Conservation (phyloP, 2,113 vertebrate species). For the Poeciliopsis turrubarensis region DNA sequence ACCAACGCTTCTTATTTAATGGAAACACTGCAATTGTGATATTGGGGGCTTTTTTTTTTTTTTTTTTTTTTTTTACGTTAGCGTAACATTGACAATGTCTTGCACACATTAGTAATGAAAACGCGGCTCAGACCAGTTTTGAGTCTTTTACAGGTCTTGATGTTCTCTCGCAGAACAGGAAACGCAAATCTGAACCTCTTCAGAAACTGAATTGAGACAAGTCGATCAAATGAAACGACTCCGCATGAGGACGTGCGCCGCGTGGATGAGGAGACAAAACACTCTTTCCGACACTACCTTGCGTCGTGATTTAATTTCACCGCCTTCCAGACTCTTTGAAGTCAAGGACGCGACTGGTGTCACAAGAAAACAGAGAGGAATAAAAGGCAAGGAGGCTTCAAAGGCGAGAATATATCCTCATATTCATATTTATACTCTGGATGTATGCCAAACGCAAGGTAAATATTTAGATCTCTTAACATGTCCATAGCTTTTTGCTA, state of each 20-base stretch:
- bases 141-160: no score
- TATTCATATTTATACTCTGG: constrained; percentile 17
- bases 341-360: constrained; percentile 11
- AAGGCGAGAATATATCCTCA: neutral
- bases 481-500: neutral
- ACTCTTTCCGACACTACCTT: neutral
- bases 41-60: no score
- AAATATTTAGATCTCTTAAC: constrained; percentile 4
- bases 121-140: no score
- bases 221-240: neutral
- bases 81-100: no score
- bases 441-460: constrained; percentile 3
- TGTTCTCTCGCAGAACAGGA: no score
- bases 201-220: neutral
- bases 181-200: neutral
- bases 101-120: no score
- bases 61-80: no score
- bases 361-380: constrained; percentile 1
- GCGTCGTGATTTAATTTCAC: neutral
- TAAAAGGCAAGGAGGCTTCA: neutral
- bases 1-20: constrained; percentile 7
- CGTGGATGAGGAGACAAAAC: neutral
- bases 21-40: no score
- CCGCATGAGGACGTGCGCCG: neutral
- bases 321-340: constrained; percentile 15